A percentile compares a stretch with the other conserved stretches of the same genome.
These are phyloP conservation scores for Chiloscyllium plagiosum DNA, from an alignment of 2,113 vertebrate species.

Conservation along the genomic window DNA sequence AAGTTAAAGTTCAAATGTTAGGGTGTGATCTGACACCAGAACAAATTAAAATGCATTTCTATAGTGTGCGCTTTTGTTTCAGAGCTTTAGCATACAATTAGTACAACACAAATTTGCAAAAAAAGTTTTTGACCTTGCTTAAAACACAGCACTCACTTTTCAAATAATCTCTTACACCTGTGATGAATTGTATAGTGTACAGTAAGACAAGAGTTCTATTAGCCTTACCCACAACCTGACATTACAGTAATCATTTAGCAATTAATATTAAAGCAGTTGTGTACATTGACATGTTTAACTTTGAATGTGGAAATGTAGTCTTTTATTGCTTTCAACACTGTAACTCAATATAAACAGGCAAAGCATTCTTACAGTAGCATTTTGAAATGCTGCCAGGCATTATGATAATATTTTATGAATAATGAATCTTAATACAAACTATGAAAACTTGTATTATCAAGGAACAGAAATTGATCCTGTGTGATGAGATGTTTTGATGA, in stretches of 20 bases:
- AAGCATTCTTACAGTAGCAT: slow-evolving; percentile 25
- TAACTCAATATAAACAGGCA: not conserved
- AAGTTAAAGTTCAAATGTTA: not conserved
- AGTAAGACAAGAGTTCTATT: not conserved
- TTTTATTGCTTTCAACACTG: not conserved
- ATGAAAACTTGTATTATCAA: not conserved
- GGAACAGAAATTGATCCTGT: not conserved
- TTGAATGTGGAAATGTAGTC: not conserved
- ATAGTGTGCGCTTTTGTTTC: not conserved
- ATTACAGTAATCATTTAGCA: not conserved
- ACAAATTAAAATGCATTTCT: not conserved
- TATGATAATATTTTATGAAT: not conserved
- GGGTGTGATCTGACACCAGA: not conserved
- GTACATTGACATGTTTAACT: not conserved
- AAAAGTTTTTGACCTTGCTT: not conserved
- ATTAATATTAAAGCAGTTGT: not conserved
- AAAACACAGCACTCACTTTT: not conserved
- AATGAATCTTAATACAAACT: not conserved
- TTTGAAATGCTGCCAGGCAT: not conserved
- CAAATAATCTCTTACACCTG: not conserved
- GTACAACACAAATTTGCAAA: not conserved
- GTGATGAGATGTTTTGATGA: not conserved
- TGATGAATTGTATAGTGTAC: not conserved
- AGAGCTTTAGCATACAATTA: not conserved
- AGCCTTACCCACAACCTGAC: not conserved